Evolutionary conservation across 1,140 invertebrate genomes (phyloP).

Genomic region (Drosophila arawakana): DNA sequence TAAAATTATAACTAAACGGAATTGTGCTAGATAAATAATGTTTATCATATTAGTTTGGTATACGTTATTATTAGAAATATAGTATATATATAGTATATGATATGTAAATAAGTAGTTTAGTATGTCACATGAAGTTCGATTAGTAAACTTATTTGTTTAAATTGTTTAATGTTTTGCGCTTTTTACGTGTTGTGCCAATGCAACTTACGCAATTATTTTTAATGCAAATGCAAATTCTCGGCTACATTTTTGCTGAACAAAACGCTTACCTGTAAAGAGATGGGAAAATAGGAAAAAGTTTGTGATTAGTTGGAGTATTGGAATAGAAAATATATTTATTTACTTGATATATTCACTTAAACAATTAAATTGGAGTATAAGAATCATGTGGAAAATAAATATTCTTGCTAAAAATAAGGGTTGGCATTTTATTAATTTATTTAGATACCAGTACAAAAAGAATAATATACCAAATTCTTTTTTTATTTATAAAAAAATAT

Average conservation of each 20-base stretch:
- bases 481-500: no score
- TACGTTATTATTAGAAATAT: conserved; percentile 1
- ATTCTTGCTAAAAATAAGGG: no score
- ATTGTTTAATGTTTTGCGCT: conserved; percentile 4
- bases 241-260: conserved; percentile 7
- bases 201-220: conserved; percentile 32
- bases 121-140: conserved; percentile 16
- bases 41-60: conserved; percentile 24
- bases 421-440: no score
- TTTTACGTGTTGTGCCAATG: conserved; percentile 7
- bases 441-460: no score
- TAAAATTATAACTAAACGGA: conserved; percentile 63
- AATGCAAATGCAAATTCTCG: neutral
- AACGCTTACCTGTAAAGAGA: conserved; percentile 57
- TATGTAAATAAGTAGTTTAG: conserved; percentile 8
- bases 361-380: no score
- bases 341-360: no score
- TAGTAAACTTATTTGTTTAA: conserved; percentile 28
- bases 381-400: no score
- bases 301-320: conserved; percentile 1
- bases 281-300: neutral
- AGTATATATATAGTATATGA: conserved; percentile 16
- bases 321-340: no score
- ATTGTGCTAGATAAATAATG: conserved; percentile 62
- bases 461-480: no score